A percentile compares a stretch with the other conserved stretches of the same genome.
phyloP scores from a whole-genome alignment of 2,888 invertebrate genomes.

The Carterocephalus palaemon region DNA sequence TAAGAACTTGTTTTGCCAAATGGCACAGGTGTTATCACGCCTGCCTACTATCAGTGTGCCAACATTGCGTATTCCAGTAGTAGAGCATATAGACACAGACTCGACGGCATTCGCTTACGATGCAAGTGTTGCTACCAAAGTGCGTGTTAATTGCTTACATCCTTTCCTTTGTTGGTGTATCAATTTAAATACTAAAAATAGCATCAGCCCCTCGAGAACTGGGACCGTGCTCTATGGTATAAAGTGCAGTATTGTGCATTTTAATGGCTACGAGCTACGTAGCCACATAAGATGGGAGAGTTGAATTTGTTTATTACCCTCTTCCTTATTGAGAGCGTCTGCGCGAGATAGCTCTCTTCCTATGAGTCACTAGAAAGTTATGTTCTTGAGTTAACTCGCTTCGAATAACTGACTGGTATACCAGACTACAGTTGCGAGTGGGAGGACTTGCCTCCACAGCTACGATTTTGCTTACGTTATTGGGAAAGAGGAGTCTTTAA shows the following conservation, averaged over 20 bases:
- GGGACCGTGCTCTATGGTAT: constrained; percentile 57
- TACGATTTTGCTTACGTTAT: constrained; percentile 4
- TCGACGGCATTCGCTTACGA: constrained; percentile 5
- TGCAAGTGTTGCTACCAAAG: constrained; percentile 50
- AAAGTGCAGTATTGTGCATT: constrained; percentile 77
- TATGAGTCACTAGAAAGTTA: constrained; percentile 78
- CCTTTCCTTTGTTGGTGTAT: constrained; percentile 73
- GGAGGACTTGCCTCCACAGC: constrained; percentile 41
- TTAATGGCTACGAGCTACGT: constrained; percentile 69
- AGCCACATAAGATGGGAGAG: constrained; percentile 76
- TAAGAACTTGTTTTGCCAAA: not conserved
- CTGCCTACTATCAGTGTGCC: not conserved
- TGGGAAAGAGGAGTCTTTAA: constrained; percentile 12
- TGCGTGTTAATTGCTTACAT: constrained; percentile 73
- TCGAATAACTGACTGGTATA: constrained; percentile 56
- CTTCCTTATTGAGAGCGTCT: constrained; percentile 79
- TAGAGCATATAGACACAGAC: constrained; percentile 1
- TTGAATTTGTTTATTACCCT: constrained; percentile 79
- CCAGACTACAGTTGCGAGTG: constrained; percentile 49
- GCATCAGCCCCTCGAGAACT: constrained; percentile 59
- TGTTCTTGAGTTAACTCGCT: constrained; percentile 70
- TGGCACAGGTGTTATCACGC: not conserved
- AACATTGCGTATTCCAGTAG: constrained; percentile 2
- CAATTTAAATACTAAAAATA: constrained; percentile 75
- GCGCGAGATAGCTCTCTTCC: constrained; percentile 76